Conservation (phyloP, 2,113 vertebrate genomes). For the Tupaia chinensis region DNA sequence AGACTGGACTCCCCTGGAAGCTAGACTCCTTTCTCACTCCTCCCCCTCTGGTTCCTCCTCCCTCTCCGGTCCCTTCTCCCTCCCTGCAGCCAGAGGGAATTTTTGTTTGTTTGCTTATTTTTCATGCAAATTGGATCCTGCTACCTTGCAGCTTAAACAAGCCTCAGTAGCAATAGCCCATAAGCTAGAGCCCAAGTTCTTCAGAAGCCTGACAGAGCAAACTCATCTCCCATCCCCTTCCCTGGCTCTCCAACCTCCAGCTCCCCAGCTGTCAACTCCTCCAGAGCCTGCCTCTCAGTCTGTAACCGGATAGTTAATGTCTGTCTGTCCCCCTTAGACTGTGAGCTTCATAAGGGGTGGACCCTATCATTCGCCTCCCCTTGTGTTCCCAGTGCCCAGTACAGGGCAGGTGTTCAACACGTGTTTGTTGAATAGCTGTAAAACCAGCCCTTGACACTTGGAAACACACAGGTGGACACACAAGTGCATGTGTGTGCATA, state of each 20-base stretch:
- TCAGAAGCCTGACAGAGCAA: neutral
- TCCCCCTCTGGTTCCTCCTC: neutral
- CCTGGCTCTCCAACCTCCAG: too few species aligned
- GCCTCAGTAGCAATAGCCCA: fast-evolving
- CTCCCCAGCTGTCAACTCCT: neutral
- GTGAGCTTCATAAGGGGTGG: neutral
- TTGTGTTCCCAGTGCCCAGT: neutral
- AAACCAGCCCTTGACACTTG: neutral
- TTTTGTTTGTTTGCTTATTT: neutral
- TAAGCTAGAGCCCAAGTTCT: neutral
- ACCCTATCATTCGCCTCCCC: neutral
- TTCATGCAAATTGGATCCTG: neutral
- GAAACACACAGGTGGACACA: neutral
- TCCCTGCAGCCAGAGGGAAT: neutral
- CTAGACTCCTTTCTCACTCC: neutral
- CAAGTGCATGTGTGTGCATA: fast-evolving
- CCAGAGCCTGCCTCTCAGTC: fast-evolving
- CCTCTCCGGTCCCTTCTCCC: neutral
- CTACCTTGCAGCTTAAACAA: neutral
- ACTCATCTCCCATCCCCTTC: neutral
- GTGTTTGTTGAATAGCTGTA: neutral
- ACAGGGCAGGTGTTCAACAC: neutral
- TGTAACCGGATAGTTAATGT: too few species aligned
- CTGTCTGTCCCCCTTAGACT: neutral
- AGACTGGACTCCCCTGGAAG: neutral